These are phyloP conservation scores for Fissipunctia ypsillon DNA, from an alignment of 2,888 invertebrate genomes.

Conservation along the genomic window DNA sequence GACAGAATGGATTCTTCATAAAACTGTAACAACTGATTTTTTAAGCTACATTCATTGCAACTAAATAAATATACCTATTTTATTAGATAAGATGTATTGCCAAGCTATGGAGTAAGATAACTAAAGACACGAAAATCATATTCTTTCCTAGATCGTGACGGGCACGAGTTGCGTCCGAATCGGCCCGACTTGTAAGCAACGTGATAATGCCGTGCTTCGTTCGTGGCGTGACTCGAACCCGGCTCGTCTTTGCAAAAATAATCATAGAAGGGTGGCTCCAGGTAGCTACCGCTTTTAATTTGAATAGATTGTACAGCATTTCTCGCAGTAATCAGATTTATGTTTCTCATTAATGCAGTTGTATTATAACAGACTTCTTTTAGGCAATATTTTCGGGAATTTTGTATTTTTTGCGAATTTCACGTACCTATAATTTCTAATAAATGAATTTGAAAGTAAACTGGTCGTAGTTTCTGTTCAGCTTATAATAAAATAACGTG, in stretches of 20 bases:
- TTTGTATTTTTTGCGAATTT: not conserved
- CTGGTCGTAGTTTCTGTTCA: not conserved
- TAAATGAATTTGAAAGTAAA: not conserved
- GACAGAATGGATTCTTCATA: not conserved
- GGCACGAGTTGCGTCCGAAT: not conserved
- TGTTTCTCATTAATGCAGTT: not conserved
- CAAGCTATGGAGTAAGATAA: not conserved
- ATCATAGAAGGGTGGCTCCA: not conserved
- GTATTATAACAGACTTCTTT: not conserved
- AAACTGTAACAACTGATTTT: not conserved
- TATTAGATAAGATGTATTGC: not conserved
- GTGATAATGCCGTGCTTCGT: not conserved
- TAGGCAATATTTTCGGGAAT: not conserved
- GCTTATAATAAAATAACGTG: not conserved
- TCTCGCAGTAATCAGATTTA: not conserved
- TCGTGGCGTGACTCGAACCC: not conserved
- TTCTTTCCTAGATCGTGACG: not conserved
- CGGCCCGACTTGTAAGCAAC: not conserved
- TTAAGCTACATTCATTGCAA: not conserved
- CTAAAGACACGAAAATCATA: not conserved
- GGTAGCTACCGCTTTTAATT: not conserved
- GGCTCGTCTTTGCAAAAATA: not conserved
- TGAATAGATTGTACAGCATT: not conserved
- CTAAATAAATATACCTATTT: not conserved
- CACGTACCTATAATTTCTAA: not conserved